Evolutionary conservation across 30 jellyfish, hydroid and myxozoan species (phyloP).

Genomic region (Hydractinia symbiolongicarpus): DNA sequence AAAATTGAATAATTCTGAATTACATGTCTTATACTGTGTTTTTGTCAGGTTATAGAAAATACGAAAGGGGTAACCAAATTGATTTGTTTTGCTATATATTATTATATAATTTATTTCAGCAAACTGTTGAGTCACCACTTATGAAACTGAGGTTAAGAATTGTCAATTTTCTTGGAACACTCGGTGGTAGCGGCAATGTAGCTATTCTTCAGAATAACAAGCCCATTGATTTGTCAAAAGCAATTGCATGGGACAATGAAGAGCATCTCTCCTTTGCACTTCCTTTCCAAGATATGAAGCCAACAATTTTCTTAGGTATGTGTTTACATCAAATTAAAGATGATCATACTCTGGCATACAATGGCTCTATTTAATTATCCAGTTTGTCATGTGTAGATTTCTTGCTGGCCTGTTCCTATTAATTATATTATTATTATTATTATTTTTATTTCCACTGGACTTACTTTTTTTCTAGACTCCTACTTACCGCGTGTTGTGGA

Average conservation of each 20-base stretch:
- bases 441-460: not conserved
- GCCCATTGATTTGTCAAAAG: conserved; percentile 35
- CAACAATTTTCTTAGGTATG: conserved; percentile 70
- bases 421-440: not conserved
- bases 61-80: no score
- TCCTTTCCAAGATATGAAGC: conserved; percentile 91
- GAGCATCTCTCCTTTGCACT: conserved; percentile 65
- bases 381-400: no score
- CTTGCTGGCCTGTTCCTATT: not conserved
- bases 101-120: no score
- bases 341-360: not conserved
- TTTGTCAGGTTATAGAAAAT: no score
- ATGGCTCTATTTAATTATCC: no score
- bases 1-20: no score
- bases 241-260: conserved; percentile 68
- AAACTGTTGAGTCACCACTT: conserved; percentile 56
- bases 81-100: not conserved
- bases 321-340: not conserved
- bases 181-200: conserved; percentile 66
- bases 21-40: no score
- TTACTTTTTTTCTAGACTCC: conserved; percentile 34
- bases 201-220: conserved; percentile 37
- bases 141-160: conserved; percentile 50
- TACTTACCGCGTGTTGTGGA: conserved; percentile 73
- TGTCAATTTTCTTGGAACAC: conserved; percentile 58